Conservation (phyloP, 1,140 invertebrate genomes). For the Eufriesea mexicana region DNA sequence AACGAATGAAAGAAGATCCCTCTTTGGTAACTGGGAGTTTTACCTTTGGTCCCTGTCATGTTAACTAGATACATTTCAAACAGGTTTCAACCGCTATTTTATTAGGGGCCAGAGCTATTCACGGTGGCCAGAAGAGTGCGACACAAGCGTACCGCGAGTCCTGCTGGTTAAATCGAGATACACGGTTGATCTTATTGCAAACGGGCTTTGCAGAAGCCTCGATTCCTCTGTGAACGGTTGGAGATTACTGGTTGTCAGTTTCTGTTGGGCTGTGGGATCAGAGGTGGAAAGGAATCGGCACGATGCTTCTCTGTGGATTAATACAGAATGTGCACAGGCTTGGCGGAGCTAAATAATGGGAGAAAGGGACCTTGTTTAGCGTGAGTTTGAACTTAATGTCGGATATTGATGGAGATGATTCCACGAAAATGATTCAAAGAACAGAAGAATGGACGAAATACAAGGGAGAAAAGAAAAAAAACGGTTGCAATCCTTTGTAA, state of each 20-base stretch:
- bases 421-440: not conserved
- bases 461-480: no score
- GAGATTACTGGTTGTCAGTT: slow-evolving; percentile 2
- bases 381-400: not conserved
- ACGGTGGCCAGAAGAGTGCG: not conserved
- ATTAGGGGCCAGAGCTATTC: not conserved
- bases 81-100: not conserved
- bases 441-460: no score
- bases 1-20: no score
- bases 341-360: not conserved
- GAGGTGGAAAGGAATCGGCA: not conserved
- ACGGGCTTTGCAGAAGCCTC: not conserved
- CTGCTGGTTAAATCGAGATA: not conserved
- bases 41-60: no score
- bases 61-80: no score
- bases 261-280: not conserved
- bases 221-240: not conserved
- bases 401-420: not conserved
- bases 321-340: not conserved
- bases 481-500: no score
- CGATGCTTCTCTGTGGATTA: slow-evolving; percentile 1
- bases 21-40: no score
- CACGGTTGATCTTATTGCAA: not conserved
- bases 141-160: not conserved
- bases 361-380: no score